Base-by-base conservation (phyloP, 1,140 invertebrate genomes). In the Asobara japonica region DNA sequence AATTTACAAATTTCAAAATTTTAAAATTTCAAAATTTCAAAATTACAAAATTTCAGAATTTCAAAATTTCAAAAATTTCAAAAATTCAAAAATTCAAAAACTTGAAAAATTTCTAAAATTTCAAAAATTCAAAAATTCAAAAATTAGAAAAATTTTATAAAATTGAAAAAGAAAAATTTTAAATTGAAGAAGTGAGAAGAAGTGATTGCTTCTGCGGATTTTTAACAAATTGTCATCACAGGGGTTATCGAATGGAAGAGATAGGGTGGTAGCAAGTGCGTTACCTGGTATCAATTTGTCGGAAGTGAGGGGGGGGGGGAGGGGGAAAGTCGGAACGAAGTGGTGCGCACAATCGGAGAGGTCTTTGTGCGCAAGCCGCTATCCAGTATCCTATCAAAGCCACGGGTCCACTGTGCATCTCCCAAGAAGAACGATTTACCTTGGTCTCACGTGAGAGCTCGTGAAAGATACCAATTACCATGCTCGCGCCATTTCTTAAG, bases 231-330 rank as follows among this genome's bases (percentile, higher is more conserved):
- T 45, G 41, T 45, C 41, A 18, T 16, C 4, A 11, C 20, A 27
- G 38, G 25, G 65, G 38, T 38, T 29, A 48, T 41, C 69, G 27
- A 71, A 25, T 51, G 70, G 36, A 70, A 70, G 60, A 69, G 67
- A 75, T 45, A 72, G 33, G 30, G 31, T 18, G 56, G 78, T 76
- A 79, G 61, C 48, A 64, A 84, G 83, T 81, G 82, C 83, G 81
- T 84, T 84, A 82, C 78, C 81, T 83, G 83, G 83, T 86, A 84
- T 84, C 84, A 86, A 85, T 86, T 86, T 86, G 83, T 86, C 83
- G 79, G 75, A 73, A 73, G 74, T 79, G 80, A 82, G 82, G 80
- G 78, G 78, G n/a, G n/a, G n/a, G n/a, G n/a, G n/a, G n/a, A n/a
- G n/a, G n/a, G n/a, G n/a, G n/a, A n/a, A n/a, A 83, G 78, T 77